Base-by-base conservation (phyloP, 2,888 invertebrate genomes). In the Leptinotarsa tumamoca region DNA sequence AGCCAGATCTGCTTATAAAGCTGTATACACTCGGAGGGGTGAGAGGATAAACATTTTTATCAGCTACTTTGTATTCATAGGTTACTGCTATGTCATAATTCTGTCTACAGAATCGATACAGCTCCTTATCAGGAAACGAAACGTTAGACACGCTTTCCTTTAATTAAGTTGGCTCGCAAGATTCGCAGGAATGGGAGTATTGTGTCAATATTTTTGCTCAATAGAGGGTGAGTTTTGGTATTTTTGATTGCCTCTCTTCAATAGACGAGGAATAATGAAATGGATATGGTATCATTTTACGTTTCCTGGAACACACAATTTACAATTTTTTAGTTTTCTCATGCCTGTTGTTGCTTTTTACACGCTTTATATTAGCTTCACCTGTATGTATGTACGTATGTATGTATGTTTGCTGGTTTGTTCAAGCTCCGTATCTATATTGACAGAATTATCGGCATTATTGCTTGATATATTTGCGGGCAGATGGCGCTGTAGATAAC, bases 1-100 rank as follows among this genome's bases (percentile, higher is more conserved):
- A 82, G 83, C 84, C 83, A 78, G 81, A 83, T 79, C 77, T 82
- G 85, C 85, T 86, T 85, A 86, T 83, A 83, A 83, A 84, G 84
- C 82, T 83, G 84, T 82, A 79, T 78, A 79, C 74, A 73, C 52
- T 18, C 17, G 23, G 49, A 75, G 74, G 83, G 78, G 79, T 81
- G 81, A 80, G 80, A 84, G 86, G 85, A 86, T 88, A 87, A 88
- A 88, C 87, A 88, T 88, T 88, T 88, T 88, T 88, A 88, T 88
- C 87, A 87, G 86, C 88, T 85, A 87, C 88, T 88, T 88, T 87
- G 87, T 88, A 88, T 88, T 88, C 88, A 76, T 76, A 63, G 73
- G 73, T 71, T 73, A 71, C 56, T 51, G 73, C 71, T 85, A 87
- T 87, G 87, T 88, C 88, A 87, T 88, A 89, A 88, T 88, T 87